Evolutionary conservation across 2,797 vertebrate genomes (phyloP).

Genomic region (Masticophis lateralis): DNA sequence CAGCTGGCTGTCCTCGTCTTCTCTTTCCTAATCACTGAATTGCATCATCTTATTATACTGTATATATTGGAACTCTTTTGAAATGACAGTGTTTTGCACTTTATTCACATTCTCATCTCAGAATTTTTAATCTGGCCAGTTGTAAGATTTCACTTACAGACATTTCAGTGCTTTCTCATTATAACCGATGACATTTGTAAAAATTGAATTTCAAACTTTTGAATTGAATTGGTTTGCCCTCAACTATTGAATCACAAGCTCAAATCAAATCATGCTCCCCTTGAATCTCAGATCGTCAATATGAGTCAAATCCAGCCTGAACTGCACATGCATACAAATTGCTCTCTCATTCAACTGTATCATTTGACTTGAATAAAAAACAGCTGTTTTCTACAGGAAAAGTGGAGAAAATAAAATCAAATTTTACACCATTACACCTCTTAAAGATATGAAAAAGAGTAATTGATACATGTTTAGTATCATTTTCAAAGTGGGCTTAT

Average conservation of each 20-base stretch:
- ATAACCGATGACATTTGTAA: background rate
- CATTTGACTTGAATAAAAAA: conserved; percentile 29
- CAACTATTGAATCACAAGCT: background rate
- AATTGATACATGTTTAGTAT: background rate
- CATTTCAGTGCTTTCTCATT: background rate
- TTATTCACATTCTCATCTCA: background rate
- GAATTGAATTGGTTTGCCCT: background rate
- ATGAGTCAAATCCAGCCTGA: background rate
- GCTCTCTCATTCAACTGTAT: conserved; percentile 4
- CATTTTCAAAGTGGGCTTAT: background rate
- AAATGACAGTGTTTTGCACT: background rate
- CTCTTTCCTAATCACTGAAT: background rate
- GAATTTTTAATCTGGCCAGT: background rate
- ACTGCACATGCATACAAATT: conserved; percentile 9
- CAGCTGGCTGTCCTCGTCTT: background rate
- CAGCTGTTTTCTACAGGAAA: conserved; percentile 37
- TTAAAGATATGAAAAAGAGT: background rate
- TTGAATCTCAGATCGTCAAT: background rate
- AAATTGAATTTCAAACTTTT: background rate
- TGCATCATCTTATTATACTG: background rate
- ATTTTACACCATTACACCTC: background rate
- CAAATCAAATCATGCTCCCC: background rate
- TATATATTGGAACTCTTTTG: background rate
- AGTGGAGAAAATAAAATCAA: conserved; percentile 32
- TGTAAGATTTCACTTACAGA: background rate